Percentiles rank a stretch among this genome's conserved stretches.
Evolutionary conservation across 2,888 invertebrate species (phyloP).

Genomic region (Lacanobia wlatinum): DNA sequence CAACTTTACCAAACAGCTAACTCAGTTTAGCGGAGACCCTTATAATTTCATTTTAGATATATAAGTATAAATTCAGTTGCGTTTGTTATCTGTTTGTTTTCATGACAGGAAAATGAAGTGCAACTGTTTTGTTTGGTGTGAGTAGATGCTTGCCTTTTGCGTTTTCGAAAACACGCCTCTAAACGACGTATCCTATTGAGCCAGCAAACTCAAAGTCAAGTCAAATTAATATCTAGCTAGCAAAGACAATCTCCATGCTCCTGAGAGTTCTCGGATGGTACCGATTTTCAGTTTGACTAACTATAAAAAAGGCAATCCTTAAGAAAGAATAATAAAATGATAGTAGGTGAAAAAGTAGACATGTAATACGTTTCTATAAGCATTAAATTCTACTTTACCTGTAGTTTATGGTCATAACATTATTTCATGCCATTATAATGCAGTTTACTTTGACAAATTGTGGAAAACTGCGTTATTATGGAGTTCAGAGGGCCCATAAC

Average conservation of each 20-base stretch:
- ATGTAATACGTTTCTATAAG: background rate
- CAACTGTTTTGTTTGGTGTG: conserved; percentile 4
- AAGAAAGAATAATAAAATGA: background rate
- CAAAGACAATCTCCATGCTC: background rate
- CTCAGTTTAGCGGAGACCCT: conserved; percentile 46
- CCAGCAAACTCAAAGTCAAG: too few species aligned
- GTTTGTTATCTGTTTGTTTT: conserved; percentile 36
- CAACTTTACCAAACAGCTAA: conserved; percentile 50
- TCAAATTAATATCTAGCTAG: background rate
- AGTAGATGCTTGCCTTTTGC: too few species aligned
- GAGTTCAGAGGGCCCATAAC: conserved; percentile 1
- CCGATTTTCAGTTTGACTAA: background rate
- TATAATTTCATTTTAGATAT: conserved; percentile 45
- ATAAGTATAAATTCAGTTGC: conserved; percentile 7
- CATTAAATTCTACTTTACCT: conserved; percentile 9
- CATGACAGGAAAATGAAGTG: conserved; percentile 3
- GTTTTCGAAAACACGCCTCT: too few species aligned
- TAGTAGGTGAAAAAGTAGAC: background rate
- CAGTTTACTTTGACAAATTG: conserved; percentile 43
- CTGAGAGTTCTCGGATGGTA: background rate
- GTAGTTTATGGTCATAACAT: background rate
- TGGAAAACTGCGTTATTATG: conserved; percentile 5
- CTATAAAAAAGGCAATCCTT: background rate
- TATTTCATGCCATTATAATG: conserved; percentile 17
- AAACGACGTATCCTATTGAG: too few species aligned